These are phyloP conservation scores for Lagodon rhomboides DNA, from an alignment of 2,797 vertebrate genomes.

Conservation along the genomic window DNA sequence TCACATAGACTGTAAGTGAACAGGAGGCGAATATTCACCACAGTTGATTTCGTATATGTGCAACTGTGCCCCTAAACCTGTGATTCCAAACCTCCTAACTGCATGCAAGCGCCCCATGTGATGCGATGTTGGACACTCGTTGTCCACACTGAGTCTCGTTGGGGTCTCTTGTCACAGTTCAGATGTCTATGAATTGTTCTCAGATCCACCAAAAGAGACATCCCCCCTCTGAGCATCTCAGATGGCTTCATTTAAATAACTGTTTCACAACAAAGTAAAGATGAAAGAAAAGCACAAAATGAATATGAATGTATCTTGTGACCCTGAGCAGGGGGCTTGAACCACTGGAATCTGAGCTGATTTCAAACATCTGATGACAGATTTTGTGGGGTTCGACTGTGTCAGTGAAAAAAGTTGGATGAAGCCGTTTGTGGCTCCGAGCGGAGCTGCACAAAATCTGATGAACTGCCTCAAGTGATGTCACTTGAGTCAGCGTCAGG, in stretches of 20 bases:
- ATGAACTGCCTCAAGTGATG: no score
- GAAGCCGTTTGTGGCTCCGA: background rate
- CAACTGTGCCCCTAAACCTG: no score
- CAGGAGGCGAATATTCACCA: no score
- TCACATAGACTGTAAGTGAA: no score
- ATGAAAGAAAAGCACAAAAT: background rate
- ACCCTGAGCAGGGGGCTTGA: background rate
- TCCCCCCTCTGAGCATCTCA: background rate
- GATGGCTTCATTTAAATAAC: background rate
- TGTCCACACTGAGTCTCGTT: background rate
- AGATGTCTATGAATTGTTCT: background rate
- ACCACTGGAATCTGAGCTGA: background rate
- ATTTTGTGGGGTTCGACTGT: background rate
- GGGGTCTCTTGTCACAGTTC: background rate
- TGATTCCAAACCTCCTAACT: no score
- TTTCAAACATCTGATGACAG: background rate
- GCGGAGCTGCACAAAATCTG: no score
- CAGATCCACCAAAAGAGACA: background rate
- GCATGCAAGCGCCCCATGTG: no score
- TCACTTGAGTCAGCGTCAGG: no score
- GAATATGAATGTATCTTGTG: background rate
- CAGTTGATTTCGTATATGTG: no score
- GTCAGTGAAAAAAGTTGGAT: background rate
- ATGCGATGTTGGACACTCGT: no score
- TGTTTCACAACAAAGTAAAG: background rate